These are phyloP conservation scores for Apolygus lucorum DNA, from an alignment of 1,140 invertebrate species.

Conservation along the genomic window DNA sequence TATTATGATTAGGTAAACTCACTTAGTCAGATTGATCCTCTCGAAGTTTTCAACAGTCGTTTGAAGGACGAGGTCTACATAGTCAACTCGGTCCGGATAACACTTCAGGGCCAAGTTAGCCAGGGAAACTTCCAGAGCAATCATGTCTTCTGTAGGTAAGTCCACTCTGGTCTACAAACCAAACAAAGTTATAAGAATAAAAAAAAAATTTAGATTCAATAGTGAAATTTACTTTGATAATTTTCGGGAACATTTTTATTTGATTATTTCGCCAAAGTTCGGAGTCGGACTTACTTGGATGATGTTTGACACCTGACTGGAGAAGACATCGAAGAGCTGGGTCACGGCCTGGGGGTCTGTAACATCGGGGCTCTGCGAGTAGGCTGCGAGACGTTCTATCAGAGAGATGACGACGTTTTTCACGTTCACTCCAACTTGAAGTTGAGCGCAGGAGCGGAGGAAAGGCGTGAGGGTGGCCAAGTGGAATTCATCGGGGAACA, in stretches of 20 bases:
- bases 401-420: slow-evolving; percentile 97
- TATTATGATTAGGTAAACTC: slow-evolving; percentile 35
- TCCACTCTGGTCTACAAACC: slow-evolving; percentile 67
- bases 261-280: slow-evolving; percentile 9
- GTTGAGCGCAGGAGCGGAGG: slow-evolving; percentile 91
- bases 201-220: too few relatives aligned
- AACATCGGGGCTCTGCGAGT: slow-evolving; percentile 63
- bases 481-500: slow-evolving; percentile 99
- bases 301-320: slow-evolving; percentile 91
- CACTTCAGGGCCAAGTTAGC: slow-evolving; percentile 93
- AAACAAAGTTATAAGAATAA: too few relatives aligned
- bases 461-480: slow-evolving; percentile 90
- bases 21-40: slow-evolving; percentile 66
- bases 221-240: too few relatives aligned
- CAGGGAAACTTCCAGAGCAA: slow-evolving; percentile 89
- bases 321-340: slow-evolving; percentile 95
- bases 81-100: slow-evolving; percentile 88
- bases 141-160: slow-evolving; percentile 92
- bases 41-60: slow-evolving; percentile 81
- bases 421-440: slow-evolving; percentile 92
- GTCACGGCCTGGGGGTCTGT: slow-evolving; percentile 60
- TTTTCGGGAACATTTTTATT: too few relatives aligned
- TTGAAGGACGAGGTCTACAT: slow-evolving; percentile 90
- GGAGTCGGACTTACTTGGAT: slow-evolving; percentile 58
- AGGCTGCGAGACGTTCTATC: slow-evolving; percentile 83